A percentile compares a stretch with the other conserved stretches of the same genome.
Conservation (phyloP, 2,113 vertebrate species). For the Archilochus colubris region DNA sequence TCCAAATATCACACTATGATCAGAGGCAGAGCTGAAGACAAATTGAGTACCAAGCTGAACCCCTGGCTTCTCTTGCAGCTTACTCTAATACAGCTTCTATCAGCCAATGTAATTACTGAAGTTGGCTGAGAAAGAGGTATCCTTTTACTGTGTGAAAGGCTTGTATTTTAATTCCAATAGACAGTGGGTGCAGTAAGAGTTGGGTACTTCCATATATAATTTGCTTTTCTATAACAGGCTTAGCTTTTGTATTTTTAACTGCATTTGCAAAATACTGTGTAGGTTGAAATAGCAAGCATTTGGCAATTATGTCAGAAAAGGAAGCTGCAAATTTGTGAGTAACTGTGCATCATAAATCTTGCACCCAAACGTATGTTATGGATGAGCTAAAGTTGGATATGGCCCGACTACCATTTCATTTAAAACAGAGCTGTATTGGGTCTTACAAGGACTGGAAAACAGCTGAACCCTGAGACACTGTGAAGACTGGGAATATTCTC, state of each 20-base stretch:
- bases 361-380: neutral
- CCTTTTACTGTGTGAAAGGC: neutral
- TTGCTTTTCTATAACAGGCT: neutral
- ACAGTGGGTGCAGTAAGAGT: neutral
- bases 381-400: neutral
- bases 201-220: neutral
- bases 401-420: neutral
- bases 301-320: neutral
- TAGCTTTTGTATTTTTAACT: neutral
- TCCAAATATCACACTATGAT: neutral
- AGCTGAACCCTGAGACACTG: constrained; percentile 17
- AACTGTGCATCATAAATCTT: neutral
- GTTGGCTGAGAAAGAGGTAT: neutral
- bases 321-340: neutral
- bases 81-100: neutral
- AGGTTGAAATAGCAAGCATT: neutral
- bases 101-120: neutral
- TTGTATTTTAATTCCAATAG: neutral
- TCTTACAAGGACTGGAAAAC: neutral
- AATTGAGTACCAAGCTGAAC: neutral
- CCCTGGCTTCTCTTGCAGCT: neutral
- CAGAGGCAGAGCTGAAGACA: neutral
- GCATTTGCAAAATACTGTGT: neutral
- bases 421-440: neutral
- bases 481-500: neutral